Percentiles rank a stretch among this genome's conserved stretches.
Evolutionary conservation across 2,113 vertebrate species (phyloP).

Genomic region (Hirundichthys speculiger): DNA sequence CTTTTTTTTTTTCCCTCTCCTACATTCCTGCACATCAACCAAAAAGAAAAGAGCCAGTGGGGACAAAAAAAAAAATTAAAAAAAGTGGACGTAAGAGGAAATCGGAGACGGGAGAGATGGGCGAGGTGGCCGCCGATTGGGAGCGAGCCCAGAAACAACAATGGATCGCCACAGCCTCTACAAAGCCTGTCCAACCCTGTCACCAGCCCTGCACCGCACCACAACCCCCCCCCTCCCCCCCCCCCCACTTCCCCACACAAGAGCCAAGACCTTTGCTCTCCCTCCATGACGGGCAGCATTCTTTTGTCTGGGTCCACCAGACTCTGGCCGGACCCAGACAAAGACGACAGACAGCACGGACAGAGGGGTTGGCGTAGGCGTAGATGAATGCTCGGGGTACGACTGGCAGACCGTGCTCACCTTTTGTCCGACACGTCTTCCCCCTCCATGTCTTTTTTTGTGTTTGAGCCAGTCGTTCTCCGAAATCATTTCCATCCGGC

Average conservation of each 20-base stretch:
- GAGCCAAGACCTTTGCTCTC: conserved; percentile 70
- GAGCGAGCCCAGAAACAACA: conserved; percentile 55
- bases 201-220: not conserved
- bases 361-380: conserved; percentile 28
- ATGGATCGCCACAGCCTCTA: conserved; percentile 68
- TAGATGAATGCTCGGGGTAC: conserved; percentile 18
- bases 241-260: not conserved
- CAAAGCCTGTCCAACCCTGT: conserved; percentile 62
- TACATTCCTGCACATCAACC: too few relatives aligned
- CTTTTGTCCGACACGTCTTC: conserved; percentile 64
- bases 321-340: conserved; percentile 68
- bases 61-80: too few relatives aligned
- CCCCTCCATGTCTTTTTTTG: not conserved
- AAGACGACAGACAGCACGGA: conserved; percentile 62
- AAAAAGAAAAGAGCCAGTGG: too few relatives aligned
- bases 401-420: conserved; percentile 64
- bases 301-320: conserved; percentile 64
- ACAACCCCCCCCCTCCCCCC: not conserved
- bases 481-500: too few relatives aligned
- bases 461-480: conserved; percentile 5
- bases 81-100: too few relatives aligned
- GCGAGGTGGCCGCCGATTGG: too few relatives aligned
- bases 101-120: too few relatives aligned
- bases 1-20: too few relatives aligned
- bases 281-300: conserved; percentile 72